Evolutionary conservation across 2,797 vertebrate genomes (phyloP), one percentile per base, ranked within the genome.

Genomic region (Pseudomugil tenellus): DNA sequence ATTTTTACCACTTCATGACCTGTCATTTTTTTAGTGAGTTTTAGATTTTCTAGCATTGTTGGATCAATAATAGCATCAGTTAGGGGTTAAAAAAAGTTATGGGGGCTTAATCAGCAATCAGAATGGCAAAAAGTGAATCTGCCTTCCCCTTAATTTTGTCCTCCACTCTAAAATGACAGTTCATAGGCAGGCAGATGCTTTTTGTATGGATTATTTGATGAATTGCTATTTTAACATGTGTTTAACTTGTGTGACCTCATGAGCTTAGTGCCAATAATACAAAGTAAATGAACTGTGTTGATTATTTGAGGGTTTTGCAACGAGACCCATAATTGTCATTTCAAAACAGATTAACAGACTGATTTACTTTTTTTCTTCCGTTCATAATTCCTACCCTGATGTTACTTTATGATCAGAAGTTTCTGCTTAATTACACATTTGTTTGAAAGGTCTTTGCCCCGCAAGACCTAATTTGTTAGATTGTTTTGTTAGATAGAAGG

Each of bases 381-480:
- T 67, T 80, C n/a, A 77, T 76, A 53, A 79, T 76, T 84, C 72
- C 66, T 58, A 80, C 62, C 39, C 31, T 65, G 48, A 72, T 79
- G 76, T 82, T 85, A 61, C 67, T 72, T 79, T 69, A 74, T 76
- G 69, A 80, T 70, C 57, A 69, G 65, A 54, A 73, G 67, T 59
- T 41, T 31, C 61, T 37, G 64, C 71, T 86, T 91, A 89, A 88
- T 92, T 86, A 79, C 68, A 76, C 70, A 74, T 72, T 65, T 72
- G 65, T 88, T 83, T 76, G 63, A 85, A 77, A 77, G 60, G 77
- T 83, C 57, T 74, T 72, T 81, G 54, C 55, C 60, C 58, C 51
- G 72, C 57, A 58, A 55, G 53, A 25, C 16, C 74, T 89, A 75
- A 89, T 90, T 90, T 77, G 61, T 66, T 37, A 53, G 70, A 62